Conservation (phyloP, 2,797 vertebrate species). For the Salmo trutta region DNA sequence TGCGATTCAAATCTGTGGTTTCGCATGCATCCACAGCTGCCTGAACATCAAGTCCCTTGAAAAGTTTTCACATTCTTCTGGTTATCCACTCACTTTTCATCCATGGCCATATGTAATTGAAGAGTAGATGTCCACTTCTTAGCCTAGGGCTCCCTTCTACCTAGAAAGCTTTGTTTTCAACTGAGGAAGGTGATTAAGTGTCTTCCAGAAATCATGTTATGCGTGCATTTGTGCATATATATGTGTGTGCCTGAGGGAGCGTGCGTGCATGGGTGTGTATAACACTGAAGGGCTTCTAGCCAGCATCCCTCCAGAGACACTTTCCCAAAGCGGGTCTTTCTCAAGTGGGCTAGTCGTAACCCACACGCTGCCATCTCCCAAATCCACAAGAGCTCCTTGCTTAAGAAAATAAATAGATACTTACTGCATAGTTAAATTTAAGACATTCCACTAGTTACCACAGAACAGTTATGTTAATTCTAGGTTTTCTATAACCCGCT, state of each 20-base stretch:
- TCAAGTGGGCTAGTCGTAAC: slow-evolving; percentile 15
- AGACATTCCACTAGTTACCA: slow-evolving; percentile 15
- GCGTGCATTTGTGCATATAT: too few species aligned
- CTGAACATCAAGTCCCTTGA: slow-evolving; percentile 35
- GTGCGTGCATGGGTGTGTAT: background rate
- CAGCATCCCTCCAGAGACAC: background rate
- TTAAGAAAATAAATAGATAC: slow-evolving; percentile 19
- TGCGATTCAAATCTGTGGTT: slow-evolving; percentile 55
- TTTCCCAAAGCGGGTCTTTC: slow-evolving; percentile 11
- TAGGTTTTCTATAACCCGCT: slow-evolving; percentile 20
- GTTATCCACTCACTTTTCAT: slow-evolving; percentile 41
- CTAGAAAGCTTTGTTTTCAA: too few species aligned
- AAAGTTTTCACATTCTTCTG: slow-evolving; percentile 28
- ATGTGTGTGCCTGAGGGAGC: background rate
- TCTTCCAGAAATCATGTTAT: too few species aligned
- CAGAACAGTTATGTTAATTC: slow-evolving; percentile 32
- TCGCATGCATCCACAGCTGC: slow-evolving; percentile 48
- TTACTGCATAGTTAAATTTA: slow-evolving; percentile 15
- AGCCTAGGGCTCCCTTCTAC: slow-evolving; percentile 10
- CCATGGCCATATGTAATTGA: slow-evolving; percentile 42
- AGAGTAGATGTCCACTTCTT: slow-evolving; percentile 33
- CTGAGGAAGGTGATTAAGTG: too few species aligned
- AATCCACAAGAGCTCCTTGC: slow-evolving; percentile 18
- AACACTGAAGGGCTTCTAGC: background rate
- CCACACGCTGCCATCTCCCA: slow-evolving; percentile 21